phyloP scores from a whole-genome alignment of 2,797 vertebrate species.

The Meriones psammophilus region DNA sequence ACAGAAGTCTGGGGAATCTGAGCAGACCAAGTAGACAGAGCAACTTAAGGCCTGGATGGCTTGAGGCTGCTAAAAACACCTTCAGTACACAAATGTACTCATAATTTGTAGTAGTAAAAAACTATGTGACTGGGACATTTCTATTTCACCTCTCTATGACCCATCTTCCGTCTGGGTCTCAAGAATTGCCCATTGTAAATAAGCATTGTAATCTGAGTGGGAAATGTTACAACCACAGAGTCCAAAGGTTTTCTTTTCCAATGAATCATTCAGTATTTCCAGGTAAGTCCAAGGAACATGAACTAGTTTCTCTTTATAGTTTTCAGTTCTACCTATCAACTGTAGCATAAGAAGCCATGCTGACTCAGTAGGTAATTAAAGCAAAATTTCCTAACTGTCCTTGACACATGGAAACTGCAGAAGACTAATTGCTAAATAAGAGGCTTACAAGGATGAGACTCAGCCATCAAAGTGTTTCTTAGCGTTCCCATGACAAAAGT shows the following conservation, averaged over 20 bases:
- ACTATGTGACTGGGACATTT: background rate
- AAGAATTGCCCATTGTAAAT: slow-evolving; percentile 46
- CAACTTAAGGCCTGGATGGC: background rate
- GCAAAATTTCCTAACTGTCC: background rate
- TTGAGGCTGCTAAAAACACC: background rate
- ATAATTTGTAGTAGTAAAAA: slow-evolving; percentile 1
- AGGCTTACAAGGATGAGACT: background rate
- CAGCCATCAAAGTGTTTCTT: background rate
- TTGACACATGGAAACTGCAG: background rate
- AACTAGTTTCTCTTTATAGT: background rate
- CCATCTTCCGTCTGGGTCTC: background rate
- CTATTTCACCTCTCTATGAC: slow-evolving; percentile 13
- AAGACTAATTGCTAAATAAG: background rate
- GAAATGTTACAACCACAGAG: slow-evolving; percentile 19
- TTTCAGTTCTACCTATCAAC: background rate
- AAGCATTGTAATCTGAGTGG: background rate
- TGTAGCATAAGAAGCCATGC: background rate
- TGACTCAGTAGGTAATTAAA: background rate
- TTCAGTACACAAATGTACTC: background rate
- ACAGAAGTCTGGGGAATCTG: background rate
- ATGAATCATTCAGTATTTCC: slow-evolving; percentile 52
- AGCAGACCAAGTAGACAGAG: background rate
- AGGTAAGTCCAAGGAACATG: slow-evolving; percentile 53
- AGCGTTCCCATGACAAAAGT: background rate
- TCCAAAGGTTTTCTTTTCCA: slow-evolving; percentile 54